Conservation (phyloP, 2,113 vertebrate species). For the Ophiodon elongatus region DNA sequence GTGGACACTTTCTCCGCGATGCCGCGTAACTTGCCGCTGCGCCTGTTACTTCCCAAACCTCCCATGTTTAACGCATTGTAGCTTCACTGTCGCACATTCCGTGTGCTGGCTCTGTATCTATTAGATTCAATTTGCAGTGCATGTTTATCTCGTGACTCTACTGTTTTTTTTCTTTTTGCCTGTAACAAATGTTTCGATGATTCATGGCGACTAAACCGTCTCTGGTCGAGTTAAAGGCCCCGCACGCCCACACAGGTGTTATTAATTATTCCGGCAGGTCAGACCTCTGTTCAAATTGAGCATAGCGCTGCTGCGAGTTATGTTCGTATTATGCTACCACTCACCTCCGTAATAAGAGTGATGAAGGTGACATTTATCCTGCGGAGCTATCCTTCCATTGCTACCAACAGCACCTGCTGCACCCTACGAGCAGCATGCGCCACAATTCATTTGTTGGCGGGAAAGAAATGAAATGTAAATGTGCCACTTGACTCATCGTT, state of each 20-base stretch:
- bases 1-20: background rate
- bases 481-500: background rate
- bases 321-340: background rate
- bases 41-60: background rate
- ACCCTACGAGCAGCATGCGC: background rate
- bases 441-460: background rate
- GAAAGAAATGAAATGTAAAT: background rate
- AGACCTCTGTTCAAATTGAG: background rate
- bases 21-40: background rate
- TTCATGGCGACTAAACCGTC: background rate
- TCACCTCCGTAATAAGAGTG: background rate
- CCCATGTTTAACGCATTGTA: background rate
- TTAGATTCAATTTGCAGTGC: background rate
- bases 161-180: background rate
- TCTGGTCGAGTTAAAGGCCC: constrained; percentile 4
- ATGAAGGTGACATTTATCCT: background rate
- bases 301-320: background rate
- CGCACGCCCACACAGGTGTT: background rate
- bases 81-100: background rate
- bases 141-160: background rate
- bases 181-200: background rate
- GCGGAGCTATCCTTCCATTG: background rate
- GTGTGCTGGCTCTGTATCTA: constrained; percentile 1
- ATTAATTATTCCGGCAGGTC: constrained; percentile 6
- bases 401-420: background rate